Percentiles rank a stretch among this genome's conserved stretches.
Evolutionary conservation across 2,888 invertebrate species (phyloP).

Genomic region (Pyrochroa serraticornis): DNA sequence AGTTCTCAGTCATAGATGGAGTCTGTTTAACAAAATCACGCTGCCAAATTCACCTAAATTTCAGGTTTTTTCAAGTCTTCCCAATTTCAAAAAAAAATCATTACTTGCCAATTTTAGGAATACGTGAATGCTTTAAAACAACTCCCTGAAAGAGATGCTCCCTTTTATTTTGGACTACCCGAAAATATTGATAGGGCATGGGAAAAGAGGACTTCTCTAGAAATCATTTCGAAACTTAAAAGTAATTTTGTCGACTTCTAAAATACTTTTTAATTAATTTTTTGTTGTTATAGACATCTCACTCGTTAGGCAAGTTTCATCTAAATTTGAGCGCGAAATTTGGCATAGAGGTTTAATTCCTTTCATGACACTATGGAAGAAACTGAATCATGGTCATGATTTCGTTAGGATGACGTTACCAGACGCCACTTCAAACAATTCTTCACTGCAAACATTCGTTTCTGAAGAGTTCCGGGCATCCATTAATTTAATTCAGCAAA

Average conservation of each 20-base stretch:
- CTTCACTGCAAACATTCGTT: conserved; percentile 67
- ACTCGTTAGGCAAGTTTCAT: conserved; percentile 11
- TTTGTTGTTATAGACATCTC: conserved; percentile 37
- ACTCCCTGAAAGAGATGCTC: conserved; percentile 75
- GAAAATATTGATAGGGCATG: conserved; percentile 86
- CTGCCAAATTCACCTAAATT: conserved; percentile 63
- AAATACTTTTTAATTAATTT: conserved; percentile 28
- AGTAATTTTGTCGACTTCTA: conserved; percentile 32
- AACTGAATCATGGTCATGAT: conserved; percentile 66
- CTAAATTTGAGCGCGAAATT: conserved; percentile 46
- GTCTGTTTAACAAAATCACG: conserved; percentile 58
- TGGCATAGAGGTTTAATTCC: conserved; percentile 71
- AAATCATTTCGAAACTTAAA: conserved; percentile 42
- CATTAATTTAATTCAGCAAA: conserved; percentile 64
- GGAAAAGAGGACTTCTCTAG: conserved; percentile 61
- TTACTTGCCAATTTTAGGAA: conserved; percentile 61
- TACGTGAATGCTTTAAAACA: conserved; percentile 69
- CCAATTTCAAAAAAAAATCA: conserved; percentile 13
- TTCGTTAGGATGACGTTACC: conserved; percentile 48
- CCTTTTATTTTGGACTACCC: conserved; percentile 81
- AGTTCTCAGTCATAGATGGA: conserved; percentile 66
- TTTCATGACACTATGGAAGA: conserved; percentile 83
- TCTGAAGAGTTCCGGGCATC: conserved; percentile 67
- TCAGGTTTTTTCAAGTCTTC: no score
- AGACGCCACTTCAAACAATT: conserved; percentile 24